Conservation (phyloP, 1,140 invertebrate species). For the Pygmarrhopalites habei region DNA sequence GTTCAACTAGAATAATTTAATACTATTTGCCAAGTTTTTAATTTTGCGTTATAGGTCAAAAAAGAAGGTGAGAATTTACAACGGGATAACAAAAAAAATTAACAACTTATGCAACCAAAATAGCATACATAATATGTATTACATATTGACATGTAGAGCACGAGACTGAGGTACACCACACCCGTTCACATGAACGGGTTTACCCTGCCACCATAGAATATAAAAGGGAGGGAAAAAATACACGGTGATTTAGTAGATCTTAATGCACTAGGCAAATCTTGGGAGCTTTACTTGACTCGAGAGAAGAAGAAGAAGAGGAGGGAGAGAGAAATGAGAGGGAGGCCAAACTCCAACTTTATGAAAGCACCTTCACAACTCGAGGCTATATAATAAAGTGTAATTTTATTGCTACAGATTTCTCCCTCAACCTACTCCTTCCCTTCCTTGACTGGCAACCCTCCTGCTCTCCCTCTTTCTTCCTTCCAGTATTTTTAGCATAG, state of each 20-base stretch:
- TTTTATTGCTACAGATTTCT: slow-evolving; percentile 39
- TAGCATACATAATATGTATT: too few relatives aligned
- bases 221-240: too few relatives aligned
- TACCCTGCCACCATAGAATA: too few relatives aligned
- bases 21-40: too few relatives aligned
- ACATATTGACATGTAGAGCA: too few relatives aligned
- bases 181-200: too few relatives aligned
- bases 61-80: too few relatives aligned
- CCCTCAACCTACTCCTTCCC: background rate
- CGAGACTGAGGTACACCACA: too few relatives aligned
- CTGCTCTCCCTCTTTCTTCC: background rate
- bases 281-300: slow-evolving; percentile 16
- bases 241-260: slow-evolving; percentile 37
- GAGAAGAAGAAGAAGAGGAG: background rate
- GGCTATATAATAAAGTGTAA: slow-evolving; percentile 41
- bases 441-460: background rate
- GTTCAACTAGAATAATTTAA: too few relatives aligned
- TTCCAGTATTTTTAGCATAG: background rate
- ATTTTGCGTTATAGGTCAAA: too few relatives aligned
- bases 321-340: slow-evolving; percentile 9
- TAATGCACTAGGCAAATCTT: slow-evolving; percentile 38
- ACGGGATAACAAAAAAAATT: too few relatives aligned
- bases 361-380: slow-evolving; percentile 34
- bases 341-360: slow-evolving; percentile 34
- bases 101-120: too few relatives aligned